Conservation (phyloP, 2,797 vertebrate genomes). For the Anolis apletophallus region DNA sequence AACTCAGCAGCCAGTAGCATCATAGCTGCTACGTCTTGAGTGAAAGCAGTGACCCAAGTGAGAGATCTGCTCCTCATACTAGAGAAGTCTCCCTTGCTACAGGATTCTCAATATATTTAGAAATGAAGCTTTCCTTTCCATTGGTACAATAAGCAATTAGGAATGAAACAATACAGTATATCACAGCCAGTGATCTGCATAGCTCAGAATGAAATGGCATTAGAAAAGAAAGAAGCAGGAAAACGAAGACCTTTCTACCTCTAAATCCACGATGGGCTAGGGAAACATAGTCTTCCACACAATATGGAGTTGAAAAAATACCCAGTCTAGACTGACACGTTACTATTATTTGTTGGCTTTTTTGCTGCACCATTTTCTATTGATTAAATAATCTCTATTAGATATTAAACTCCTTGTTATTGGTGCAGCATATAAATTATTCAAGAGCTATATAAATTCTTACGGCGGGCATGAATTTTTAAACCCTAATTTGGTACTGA, state of each 20-base stretch:
- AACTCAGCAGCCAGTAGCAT: background rate
- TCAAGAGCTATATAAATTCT: slow-evolving; percentile 74
- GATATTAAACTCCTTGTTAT: slow-evolving; percentile 74
- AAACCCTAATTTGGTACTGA: slow-evolving; percentile 70
- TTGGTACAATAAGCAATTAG: slow-evolving; percentile 12
- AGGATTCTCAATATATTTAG: background rate
- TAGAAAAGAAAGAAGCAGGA: background rate
- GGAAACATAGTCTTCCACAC: background rate
- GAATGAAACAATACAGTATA: slow-evolving; percentile 18
- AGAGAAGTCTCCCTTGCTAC: background rate
- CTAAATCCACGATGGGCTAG: background rate
- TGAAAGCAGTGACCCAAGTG: background rate
- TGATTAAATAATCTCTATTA: slow-evolving; percentile 74
- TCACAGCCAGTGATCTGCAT: background rate
- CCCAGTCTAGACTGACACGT: slow-evolving; percentile 20
- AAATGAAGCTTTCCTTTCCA: slow-evolving; percentile 32
- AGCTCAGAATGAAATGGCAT: background rate
- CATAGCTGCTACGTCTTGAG: background rate
- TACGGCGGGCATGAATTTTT: slow-evolving; percentile 72
- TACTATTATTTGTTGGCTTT: slow-evolving; percentile 48
- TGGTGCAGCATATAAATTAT: slow-evolving; percentile 72
- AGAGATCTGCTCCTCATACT: background rate
- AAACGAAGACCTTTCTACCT: slow-evolving; percentile 3
- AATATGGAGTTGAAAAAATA: slow-evolving; percentile 46
- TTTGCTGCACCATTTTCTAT: slow-evolving; percentile 63